Evolutionary conservation across 2,888 invertebrate genomes (phyloP).

Genomic region (Microplitis manilae): DNA sequence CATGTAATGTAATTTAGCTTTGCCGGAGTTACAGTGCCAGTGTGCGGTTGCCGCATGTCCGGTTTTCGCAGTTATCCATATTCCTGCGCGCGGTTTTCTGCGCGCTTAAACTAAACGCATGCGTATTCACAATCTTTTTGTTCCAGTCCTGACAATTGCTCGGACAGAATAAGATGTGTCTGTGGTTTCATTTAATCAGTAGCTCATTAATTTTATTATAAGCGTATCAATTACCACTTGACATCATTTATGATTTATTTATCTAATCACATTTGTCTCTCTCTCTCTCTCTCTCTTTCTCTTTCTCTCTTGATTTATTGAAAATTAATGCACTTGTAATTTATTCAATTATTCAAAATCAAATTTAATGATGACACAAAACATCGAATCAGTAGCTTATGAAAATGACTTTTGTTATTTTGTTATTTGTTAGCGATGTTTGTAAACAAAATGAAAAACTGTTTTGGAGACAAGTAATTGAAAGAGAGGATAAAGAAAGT

Average conservation of each 20-base stretch:
- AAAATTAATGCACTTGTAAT: too few relatives aligned
- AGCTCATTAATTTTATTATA: neutral
- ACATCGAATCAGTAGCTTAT: too few relatives aligned
- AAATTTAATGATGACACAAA: too few relatives aligned
- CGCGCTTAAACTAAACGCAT: conserved; percentile 38
- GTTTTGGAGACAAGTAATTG: neutral
- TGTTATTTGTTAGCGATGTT: neutral
- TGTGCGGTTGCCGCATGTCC: conserved; percentile 49
- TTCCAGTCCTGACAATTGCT: conserved; percentile 13
- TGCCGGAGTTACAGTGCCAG: conserved; percentile 10
- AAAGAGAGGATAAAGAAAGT: conserved; percentile 1
- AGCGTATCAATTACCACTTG: neutral
- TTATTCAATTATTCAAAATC: too few relatives aligned
- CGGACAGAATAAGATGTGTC: conserved; percentile 29
- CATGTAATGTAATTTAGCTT: conserved; percentile 19
- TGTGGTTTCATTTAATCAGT: neutral
- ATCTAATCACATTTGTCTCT: too few relatives aligned
- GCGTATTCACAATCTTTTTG: conserved; percentile 28
- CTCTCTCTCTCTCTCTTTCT: too few relatives aligned
- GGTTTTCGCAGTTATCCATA: conserved; percentile 53
- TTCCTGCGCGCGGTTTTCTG: conserved; percentile 62
- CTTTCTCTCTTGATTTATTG: too few relatives aligned
- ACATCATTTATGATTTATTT: neutral
- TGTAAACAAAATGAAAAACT: neutral
- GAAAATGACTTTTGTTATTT: too few relatives aligned